Base-by-base conservation (phyloP, 30 jellyfish, hydroid and myxozoan genomes). In the Aurelia sp. region DNA sequence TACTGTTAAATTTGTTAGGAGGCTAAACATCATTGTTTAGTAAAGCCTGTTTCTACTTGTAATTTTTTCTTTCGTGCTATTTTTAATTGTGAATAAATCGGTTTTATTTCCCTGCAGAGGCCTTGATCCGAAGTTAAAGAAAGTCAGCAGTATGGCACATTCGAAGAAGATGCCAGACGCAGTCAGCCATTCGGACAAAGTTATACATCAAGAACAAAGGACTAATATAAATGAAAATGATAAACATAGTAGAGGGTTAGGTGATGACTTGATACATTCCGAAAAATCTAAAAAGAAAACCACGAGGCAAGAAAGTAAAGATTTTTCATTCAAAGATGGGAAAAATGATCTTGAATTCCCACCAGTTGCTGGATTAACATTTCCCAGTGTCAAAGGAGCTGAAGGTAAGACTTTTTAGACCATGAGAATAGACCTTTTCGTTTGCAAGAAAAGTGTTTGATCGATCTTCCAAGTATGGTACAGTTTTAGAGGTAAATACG, bases 311-410 rank as follows among this genome's bases (percentile, higher is more conserved):
- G 93, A 84, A 15, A 71, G 65, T 31, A 84, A 73, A 66, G 93
- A 84, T 20, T 33, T 57, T 73, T 59, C 61, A 41, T 51, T 5
- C 47, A 84, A 71, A 61, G 91, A 77, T 30, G 22, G 76, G 12
- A 82, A 69, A 50, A 82, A 41, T n/a, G 98, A 91, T 13, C 30
- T 79, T 9, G 98, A 82, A 72, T 81, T 86, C 9, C 91, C 96
- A 11, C 88, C 91, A 64, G 94, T 74, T 11, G 23, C 96, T 41
- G 96, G 96, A n/a, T 84, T 91, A 23, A 76, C 89, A 3, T 69
- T 86, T n/a, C 98, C 96, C n/a, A 85, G 90, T 35, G 96, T 86
- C 61, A 91, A 91, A 80, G 96, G 93, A 22, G 84, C 85, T 44
- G 98, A 85, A 51, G 93, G 96, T 85, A 27, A 16, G 69, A 10